Conservation (phyloP, 2,888 invertebrate genomes). For the Baccha elongata region DNA sequence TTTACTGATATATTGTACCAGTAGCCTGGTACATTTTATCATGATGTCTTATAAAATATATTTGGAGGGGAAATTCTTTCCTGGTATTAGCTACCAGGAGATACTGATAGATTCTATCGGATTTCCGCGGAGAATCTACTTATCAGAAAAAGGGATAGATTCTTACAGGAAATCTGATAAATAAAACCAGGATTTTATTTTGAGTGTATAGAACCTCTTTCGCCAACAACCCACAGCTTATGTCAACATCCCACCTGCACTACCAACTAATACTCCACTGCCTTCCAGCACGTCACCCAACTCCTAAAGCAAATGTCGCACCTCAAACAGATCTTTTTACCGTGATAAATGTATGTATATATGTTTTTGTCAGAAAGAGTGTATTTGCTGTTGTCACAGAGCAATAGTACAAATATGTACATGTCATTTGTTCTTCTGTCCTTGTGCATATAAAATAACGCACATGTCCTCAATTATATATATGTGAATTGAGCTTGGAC, state of each 20-base stretch:
- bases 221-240: neutral
- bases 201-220: too few relatives aligned
- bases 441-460: constrained; percentile 69
- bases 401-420: constrained; percentile 67
- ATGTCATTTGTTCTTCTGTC: constrained; percentile 70
- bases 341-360: constrained; percentile 18
- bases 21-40: too few relatives aligned
- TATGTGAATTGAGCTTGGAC: constrained; percentile 50
- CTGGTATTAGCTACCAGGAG: too few relatives aligned
- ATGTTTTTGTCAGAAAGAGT: constrained; percentile 27
- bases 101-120: too few relatives aligned
- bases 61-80: too few relatives aligned
- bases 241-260: constrained; percentile 64
- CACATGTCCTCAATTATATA: constrained; percentile 65
- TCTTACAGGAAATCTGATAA: too few relatives aligned
- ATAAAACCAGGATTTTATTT: too few relatives aligned
- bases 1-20: too few relatives aligned
- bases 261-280: neutral
- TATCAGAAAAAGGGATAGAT: too few relatives aligned
- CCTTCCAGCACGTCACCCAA: neutral
- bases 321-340: constrained; percentile 41
- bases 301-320: constrained; percentile 28
- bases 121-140: too few relatives aligned
- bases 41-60: too few relatives aligned
- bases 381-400: constrained; percentile 51